These are phyloP conservation scores for Barypeithes pellucidus DNA, from an alignment of 2,888 invertebrate species.

Conservation along the genomic window DNA sequence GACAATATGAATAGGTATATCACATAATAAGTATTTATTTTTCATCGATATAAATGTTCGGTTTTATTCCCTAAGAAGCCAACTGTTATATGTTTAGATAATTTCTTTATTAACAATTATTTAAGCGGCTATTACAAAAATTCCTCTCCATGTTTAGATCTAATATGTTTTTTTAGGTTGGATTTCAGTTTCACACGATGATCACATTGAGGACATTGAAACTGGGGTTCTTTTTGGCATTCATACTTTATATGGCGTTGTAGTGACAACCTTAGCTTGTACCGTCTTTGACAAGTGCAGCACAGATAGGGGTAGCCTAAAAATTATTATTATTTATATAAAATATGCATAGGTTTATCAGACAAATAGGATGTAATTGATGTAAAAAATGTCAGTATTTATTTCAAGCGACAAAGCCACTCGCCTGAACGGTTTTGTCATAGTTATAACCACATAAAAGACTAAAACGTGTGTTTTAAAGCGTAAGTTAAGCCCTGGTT, in stretches of 20 bases:
- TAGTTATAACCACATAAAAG: no score
- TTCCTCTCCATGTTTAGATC: not conserved
- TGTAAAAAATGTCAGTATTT: no score
- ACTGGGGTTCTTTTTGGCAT: conserved; percentile 55
- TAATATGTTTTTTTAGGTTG: conserved; percentile 2
- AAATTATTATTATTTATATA: not conserved
- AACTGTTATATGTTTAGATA: no score
- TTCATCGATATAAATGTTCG: no score
- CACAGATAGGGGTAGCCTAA: conserved; percentile 39
- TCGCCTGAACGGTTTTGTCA: no score
- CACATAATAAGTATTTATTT: no score
- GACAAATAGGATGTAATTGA: not conserved
- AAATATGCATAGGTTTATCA: not conserved
- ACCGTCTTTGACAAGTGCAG: conserved; percentile 50
- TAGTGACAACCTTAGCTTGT: conserved; percentile 54
- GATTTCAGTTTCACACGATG: conserved; percentile 13
- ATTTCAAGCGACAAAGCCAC: no score
- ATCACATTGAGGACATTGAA: conserved; percentile 56
- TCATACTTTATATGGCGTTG: conserved; percentile 56
- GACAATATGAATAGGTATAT: no score
- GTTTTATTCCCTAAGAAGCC: no score
- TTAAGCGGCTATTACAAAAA: not conserved
- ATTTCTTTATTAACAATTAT: not conserved
- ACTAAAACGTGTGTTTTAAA: no score
- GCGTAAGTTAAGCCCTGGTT: no score